Evolutionary conservation across 1,140 invertebrate genomes (phyloP), one percentile per base, ranked within the genome.

Genomic region (Artemia franciscana): DNA sequence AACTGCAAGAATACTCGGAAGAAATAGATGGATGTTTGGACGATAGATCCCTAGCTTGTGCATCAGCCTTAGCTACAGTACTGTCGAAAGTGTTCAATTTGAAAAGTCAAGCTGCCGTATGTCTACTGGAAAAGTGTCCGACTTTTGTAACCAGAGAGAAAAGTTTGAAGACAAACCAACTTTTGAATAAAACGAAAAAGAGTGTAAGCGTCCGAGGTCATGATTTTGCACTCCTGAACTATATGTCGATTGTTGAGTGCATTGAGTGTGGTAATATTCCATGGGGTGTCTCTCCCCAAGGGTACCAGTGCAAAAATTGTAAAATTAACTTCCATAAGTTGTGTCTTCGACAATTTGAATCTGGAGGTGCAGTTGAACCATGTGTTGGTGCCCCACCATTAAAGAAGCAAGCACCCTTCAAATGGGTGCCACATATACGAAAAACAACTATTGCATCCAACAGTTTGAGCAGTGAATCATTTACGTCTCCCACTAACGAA

Each of bases 221-320:
- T 78, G 84, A 90, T 73, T 89, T 93, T 72, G 81, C 82, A 66
- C 81, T 85, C 64, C 83, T 88, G 71, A 87, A 91, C 74, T 88
- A 94, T 75, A 87, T 83, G 70, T 85, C 83, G 66, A 84, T 91
- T 64, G 90, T 85, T 60, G 82, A 85, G 72, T 98, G 93, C 72
- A 88, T 91, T 77, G 84, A 90, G 75, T 97, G 93, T 76, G 84
- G 89, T 69, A 78, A 83, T 67, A 84, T 92, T 66, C 85, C 97
- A 66, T 91, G 89, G 79, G 93, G 93, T 59, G 84, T 96, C 62
- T 88, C 88, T 67, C 87, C 88, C 63, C 91, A 95, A 75, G 91
- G 91, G 64, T 92, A 88, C 77, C 84, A 88, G 68, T 94, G 91
- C 76, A 79, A 81, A 88, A 89, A 86, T 73, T 94, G 91, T 78